Base-by-base conservation (phyloP, 2,888 invertebrate species). In the Podabrus alpinus region DNA sequence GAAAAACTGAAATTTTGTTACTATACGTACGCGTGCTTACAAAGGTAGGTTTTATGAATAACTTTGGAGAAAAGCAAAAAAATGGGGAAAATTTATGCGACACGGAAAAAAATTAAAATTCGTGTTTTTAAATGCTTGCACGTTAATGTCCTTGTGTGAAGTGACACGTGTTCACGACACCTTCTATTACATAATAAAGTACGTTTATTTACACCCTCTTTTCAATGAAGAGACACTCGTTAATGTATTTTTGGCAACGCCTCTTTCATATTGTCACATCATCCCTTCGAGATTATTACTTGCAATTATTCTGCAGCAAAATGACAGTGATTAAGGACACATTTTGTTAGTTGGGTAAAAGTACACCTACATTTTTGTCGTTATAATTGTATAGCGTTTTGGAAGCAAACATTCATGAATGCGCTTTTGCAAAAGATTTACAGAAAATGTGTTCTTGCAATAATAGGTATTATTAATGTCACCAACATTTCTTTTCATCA, bases 121-220 rank as follows among this genome's bases (percentile, higher is more conserved):
- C 29, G n/a, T 29, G 15, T 67, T 16, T n/a, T 24, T 67, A 67
- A 24, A 24, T 24, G 24, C 24, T 29, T 17, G 62, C 17, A 62
- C 16, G 17, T 17, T 62, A 45, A 45, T 45, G 45, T 45, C 45
- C n/a, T 45, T 60, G 73, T 78, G 79, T 69, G 79, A 79, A 79
- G 72, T 69, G 74, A 77, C 79, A 78, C 79, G 79, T 79, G 79
- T 78, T 72, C 29, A 64, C 68, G 79, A 79, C 78, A 79, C 77
- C 79, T 79, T 75, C 61, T 73, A 68, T 75, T 76, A 71, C 72
- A 79, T 76, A 79, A 79, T 79, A 76, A 73, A 78, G 74, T 66
- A 74, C 79, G 77, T 79, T 77, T 75, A 79, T 79, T 77, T 21
- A 15, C 72, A 77, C 80, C 79, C 75, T 72, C 76, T 64, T 73